These are phyloP conservation scores for Lepidothrix coronata DNA, from an alignment of 2,113 vertebrate genomes.

Conservation along the genomic window DNA sequence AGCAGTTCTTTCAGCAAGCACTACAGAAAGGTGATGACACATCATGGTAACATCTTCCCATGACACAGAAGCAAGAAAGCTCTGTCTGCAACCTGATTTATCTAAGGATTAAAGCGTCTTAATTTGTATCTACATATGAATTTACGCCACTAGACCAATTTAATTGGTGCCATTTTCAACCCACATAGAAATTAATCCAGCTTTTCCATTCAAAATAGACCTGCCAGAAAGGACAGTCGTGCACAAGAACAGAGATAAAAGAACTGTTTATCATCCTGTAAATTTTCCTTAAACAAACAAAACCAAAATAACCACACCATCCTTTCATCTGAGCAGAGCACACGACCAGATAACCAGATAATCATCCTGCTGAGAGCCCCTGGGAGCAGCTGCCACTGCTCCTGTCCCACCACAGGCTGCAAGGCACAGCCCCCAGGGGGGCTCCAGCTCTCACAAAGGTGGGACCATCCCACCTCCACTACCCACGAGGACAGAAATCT, in stretches of 20 bases:
- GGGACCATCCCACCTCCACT: background rate
- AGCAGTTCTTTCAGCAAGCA: background rate
- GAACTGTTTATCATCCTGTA: background rate
- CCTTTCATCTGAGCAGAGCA: background rate
- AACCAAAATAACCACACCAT: rapidly evolving
- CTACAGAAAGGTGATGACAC: background rate
- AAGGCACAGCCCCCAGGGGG: background rate
- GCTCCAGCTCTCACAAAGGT: background rate
- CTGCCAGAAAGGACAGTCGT: background rate
- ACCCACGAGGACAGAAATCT: background rate
- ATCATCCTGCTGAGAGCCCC: background rate
- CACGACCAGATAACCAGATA: background rate
- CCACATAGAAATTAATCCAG: background rate
- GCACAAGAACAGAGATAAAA: background rate
- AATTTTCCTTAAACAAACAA: background rate
- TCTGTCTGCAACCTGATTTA: background rate
- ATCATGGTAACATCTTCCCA: background rate
- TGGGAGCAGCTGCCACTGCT: background rate
- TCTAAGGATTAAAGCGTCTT: background rate
- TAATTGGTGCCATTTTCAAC: background rate
- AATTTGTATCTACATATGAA: background rate
- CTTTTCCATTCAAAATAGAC: background rate
- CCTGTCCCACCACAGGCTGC: background rate
- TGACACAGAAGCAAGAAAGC: background rate
- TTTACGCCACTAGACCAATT: background rate